Percentiles rank a stretch among this genome's conserved stretches.
phyloP scores from a whole-genome alignment of 2,888 invertebrate species.

The Alviniconcha strummeri region DNA sequence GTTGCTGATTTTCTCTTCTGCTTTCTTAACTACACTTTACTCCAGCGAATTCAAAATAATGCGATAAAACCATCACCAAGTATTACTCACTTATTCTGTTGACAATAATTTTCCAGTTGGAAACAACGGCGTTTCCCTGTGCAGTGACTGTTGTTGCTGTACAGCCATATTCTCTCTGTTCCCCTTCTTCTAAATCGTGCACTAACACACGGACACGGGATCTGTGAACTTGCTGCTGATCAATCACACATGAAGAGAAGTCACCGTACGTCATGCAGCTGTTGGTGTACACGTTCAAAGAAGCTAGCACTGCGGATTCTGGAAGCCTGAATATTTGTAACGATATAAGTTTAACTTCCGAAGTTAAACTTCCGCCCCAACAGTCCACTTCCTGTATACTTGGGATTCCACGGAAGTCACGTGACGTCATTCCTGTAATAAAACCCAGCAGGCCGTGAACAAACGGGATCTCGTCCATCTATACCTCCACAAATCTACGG shows the following conservation, averaged over 20 bases:
- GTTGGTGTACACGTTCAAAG: not conserved
- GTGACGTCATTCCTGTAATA: constrained; percentile 23
- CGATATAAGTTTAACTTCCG: constrained; percentile 10
- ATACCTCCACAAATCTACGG: too few relatives aligned
- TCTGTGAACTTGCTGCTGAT: not conserved
- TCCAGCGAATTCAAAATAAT: too few relatives aligned
- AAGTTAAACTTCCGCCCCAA: constrained; percentile 22
- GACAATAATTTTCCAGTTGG: constrained; percentile 7
- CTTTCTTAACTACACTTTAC: too few relatives aligned
- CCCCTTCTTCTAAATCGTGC: constrained; percentile 22
- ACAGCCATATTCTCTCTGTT: constrained; percentile 25
- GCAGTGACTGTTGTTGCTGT: constrained; percentile 13
- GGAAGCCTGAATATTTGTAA: constrained; percentile 9
- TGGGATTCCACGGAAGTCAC: constrained; percentile 17
- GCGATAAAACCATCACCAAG: too few relatives aligned
- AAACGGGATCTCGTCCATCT: too few relatives aligned
- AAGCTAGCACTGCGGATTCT: constrained; percentile 6
- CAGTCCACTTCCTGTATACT: constrained; percentile 35
- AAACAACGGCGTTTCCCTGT: not conserved
- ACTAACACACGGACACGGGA: constrained; percentile 3
- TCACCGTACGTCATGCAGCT: constrained; percentile 20
- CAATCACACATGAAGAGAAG: constrained; percentile 11
- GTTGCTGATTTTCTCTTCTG: too few relatives aligned
- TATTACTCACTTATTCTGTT: too few relatives aligned
- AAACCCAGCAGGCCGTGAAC: not conserved